Base-by-base conservation (phyloP, 2,797 vertebrate species). In the Lepilemur ruficaudatus region DNA sequence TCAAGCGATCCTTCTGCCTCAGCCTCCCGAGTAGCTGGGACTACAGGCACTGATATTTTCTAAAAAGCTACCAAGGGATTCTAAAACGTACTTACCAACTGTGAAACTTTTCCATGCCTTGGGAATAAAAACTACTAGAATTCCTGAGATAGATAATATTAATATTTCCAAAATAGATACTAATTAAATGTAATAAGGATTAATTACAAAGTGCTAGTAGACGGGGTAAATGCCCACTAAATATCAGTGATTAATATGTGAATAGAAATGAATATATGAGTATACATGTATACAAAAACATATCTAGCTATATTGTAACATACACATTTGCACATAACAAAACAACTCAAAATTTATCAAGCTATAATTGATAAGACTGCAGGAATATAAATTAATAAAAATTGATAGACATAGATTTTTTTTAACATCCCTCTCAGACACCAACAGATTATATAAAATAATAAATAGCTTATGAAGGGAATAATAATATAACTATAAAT, bases 151-250 rank as follows among this genome's bases (percentile, higher is more conserved):
- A 82, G 32, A 83, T 23, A 69, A 30, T 46, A 48, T 35, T 69
- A 76, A 78, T 75, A 87, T 63, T 69, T 30, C 75, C 52, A 63
- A 67, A 65, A 75, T 20, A 78, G 63, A 89, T 11, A 91, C 59
- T 78, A 91, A 52, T 20, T 89, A 70, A 88, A 94, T 10, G 18
- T 70, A 91, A 67, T 48, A 22, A 93, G 28, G 18, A 87, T 57
- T 78, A 91, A 93, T 75, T 85, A 75, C 48, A 86, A 93, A 95
- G 52, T 82, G 52, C 28, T 88, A 38, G 38, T 79, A 88, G 48
- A 48, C 11, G 30, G 22, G 13, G n/a, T 35, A 91, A 91, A 70
- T 70, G 25, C 20, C 89, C 30, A 95, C 23, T 76, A 90, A 93
- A 43, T 48, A 91, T 48, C 30, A 73, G 32, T 57, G 17, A 91